Conservation (phyloP, 2,113 vertebrate genomes). For the Siphamia tubifer region DNA sequence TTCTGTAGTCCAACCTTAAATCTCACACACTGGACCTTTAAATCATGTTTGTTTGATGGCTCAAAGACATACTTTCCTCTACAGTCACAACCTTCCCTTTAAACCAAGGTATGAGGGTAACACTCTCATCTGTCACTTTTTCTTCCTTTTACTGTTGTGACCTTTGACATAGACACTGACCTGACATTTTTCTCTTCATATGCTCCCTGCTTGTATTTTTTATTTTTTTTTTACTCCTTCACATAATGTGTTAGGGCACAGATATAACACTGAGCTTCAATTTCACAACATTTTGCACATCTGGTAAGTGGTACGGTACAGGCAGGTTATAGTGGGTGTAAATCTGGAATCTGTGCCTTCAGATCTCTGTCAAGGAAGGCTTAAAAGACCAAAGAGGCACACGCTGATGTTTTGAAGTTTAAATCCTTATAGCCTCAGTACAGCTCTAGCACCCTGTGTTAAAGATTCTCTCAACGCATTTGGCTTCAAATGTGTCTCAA, state of each 20-base stretch:
- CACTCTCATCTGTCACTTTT: not conserved
- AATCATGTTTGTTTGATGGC: not conserved
- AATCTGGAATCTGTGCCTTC: slow-evolving; percentile 28
- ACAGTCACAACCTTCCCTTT: not conserved
- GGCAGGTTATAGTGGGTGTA: slow-evolving; percentile 16
- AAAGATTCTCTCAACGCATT: too few species aligned
- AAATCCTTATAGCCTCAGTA: not conserved
- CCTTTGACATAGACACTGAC: slow-evolving; percentile 27
- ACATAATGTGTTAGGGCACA: not conserved
- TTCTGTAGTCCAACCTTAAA: too few species aligned
- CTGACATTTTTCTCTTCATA: not conserved
- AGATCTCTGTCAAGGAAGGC: not conserved
- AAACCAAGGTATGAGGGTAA: not conserved
- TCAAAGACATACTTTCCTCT: not conserved
- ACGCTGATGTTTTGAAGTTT: slow-evolving; percentile 18
- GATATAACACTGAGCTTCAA: slow-evolving; percentile 29
- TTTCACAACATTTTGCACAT: slow-evolving; percentile 63
- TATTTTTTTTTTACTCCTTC: not conserved
- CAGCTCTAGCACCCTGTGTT: not conserved
- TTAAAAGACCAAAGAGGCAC: slow-evolving; percentile 23
- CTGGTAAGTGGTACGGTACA: slow-evolving; percentile 29
- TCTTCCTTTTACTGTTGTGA: not conserved
- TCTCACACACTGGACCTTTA: too few species aligned
- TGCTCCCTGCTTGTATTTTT: not conserved
- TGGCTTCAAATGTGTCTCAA: not conserved